Evolutionary conservation across 2,888 invertebrate genomes (phyloP), one percentile per base, ranked within the genome.

Genomic region (Lysandra bellargus): DNA sequence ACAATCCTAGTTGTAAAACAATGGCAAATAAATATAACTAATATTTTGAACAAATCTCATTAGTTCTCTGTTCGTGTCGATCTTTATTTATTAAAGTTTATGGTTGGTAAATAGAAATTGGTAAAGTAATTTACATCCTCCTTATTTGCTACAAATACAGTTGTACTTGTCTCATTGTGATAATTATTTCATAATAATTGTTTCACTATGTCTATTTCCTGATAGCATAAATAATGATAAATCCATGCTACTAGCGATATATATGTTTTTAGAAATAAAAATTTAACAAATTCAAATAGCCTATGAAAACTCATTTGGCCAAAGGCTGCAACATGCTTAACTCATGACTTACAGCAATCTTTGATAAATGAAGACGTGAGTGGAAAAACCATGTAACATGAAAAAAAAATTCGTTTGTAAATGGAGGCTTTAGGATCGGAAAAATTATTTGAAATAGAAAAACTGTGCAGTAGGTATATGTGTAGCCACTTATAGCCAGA

Each of bases 221-320:
- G 76, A 69, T 69, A 69, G 69, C 69, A 69, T 69, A 69, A 69
- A 33, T 69, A 33, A 69, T 69, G 14, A 69, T 69, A 33, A 69
- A 69, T 69, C 69, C 33, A 69, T 69, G 69, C 69, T 76, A 76
- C 49, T 76, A 76, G 76, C 30, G 57, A 23, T 49, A 75, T 73
- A 40, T 44, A 76, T 76, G 33, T 76, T 76, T 53, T 76, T 76
- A 76, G 76, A 76, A 76, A 76, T 76, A 76, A 76, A 76, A 76
- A 76, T 53, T 76, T 76, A 76, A 76, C 76, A 57, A 49, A 33
- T 53, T 76, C 53, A 57, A 76, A 33, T 53, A 53, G 53, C 30
- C 40, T 74, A 57, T 76, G 49, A 57, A 57, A 53, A 30, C 53
- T 33, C 23, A 53, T 76, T 76, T 76, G 33, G 53, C 74, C 44